Conservation (phyloP, 92 coral and sea anemone genomes). For the Paramuricea clavata region DNA sequence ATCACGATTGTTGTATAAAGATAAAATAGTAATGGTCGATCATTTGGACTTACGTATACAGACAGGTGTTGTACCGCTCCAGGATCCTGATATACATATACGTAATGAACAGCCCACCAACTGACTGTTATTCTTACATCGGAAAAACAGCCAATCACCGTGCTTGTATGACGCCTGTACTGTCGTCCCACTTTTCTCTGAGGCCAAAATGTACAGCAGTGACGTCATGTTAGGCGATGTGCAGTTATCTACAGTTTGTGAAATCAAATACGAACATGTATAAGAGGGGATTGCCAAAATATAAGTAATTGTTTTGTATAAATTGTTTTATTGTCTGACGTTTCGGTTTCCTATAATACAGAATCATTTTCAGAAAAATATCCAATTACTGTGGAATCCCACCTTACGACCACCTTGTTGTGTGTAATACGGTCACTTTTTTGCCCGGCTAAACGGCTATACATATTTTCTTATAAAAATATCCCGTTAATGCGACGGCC, state of each 20-base stretch:
- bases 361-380: too few species aligned
- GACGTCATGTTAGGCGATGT: slow-evolving; percentile 14
- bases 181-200: not conserved
- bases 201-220: not conserved
- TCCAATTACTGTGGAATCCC: too few species aligned
- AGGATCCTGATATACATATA: not conserved
- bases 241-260: slow-evolving; percentile 21
- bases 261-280: not conserved
- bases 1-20: not conserved
- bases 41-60: slow-evolving; percentile 11
- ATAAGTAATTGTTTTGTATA: not conserved
- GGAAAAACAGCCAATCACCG: slow-evolving; percentile 21
- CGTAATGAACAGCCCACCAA: not conserved
- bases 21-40: not conserved
- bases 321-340: too few species aligned
- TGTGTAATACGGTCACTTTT: too few species aligned
- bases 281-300: not conserved
- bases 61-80: slow-evolving; percentile 10
- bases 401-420: too few species aligned
- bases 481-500: too few species aligned
- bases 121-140: slow-evolving; percentile 10
- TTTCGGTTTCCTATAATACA: too few species aligned
- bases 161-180: not conserved
- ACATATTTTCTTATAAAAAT: too few species aligned
- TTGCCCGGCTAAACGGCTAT: too few species aligned